A percentile compares a stretch with the other conserved stretches of the same genome.
These are phyloP conservation scores for Drosophila novamexicana DNA, from an alignment of 1,140 invertebrate species.

Conservation along the genomic window DNA sequence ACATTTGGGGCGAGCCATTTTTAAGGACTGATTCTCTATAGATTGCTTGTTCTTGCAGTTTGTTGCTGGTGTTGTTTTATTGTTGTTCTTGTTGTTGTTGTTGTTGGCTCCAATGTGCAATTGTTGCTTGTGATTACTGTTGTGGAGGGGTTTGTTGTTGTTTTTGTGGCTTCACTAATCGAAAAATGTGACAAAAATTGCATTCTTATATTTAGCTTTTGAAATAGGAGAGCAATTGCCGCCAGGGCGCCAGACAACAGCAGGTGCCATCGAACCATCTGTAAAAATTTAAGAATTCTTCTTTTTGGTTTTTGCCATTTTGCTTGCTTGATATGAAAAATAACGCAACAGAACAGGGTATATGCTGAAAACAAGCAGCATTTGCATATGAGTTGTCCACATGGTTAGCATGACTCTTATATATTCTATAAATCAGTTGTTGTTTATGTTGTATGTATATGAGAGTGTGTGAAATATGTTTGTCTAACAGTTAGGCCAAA, in stretches of 20 bases:
- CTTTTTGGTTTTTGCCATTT: conserved; percentile 62
- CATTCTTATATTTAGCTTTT: conserved; percentile 52
- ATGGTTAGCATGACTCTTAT: conserved; percentile 58
- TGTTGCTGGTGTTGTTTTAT: conserved; percentile 13
- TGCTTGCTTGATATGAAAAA: conserved; percentile 23
- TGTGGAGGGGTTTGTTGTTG: conserved; percentile 6
- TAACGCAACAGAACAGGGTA: conserved; percentile 50
- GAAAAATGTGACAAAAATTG: conserved; percentile 31
- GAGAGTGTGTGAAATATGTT: background rate
- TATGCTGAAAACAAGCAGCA: conserved; percentile 52
- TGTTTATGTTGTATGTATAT: background rate
- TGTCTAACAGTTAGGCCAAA: conserved; percentile 14
- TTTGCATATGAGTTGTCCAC: conserved; percentile 44
- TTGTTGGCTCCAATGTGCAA: conserved; percentile 51
- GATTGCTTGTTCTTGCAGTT: conserved; percentile 18
- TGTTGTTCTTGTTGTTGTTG: conserved; percentile 22
- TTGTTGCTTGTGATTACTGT: conserved; percentile 33
- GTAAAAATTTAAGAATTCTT: conserved; percentile 77
- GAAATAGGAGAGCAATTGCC: conserved; percentile 57
- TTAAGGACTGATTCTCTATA: background rate
- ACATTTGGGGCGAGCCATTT: conserved; percentile 58
- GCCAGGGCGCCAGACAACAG: conserved; percentile 71
- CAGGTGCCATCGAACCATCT: conserved; percentile 75
- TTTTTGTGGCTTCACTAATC: conserved; percentile 6
- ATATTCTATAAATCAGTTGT: conserved; percentile 19